phyloP scores from a whole-genome alignment of 2,797 vertebrate species.

The Thamnophis elegans region DNA sequence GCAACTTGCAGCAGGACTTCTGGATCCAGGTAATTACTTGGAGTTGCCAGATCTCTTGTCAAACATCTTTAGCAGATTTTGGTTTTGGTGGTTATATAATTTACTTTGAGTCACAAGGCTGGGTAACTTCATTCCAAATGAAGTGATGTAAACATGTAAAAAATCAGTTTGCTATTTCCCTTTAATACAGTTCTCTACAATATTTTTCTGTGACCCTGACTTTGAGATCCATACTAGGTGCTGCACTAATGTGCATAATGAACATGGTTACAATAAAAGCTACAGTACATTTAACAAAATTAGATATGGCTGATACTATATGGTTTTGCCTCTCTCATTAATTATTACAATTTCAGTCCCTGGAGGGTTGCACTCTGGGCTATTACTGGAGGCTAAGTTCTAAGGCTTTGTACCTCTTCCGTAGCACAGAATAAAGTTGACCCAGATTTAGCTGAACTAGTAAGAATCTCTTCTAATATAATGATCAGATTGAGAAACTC shows the following conservation, averaged over 20 bases:
- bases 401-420: neutral
- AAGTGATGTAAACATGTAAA: neutral
- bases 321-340: neutral
- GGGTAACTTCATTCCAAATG: neutral
- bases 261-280: neutral
- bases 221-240: neutral
- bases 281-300: neutral
- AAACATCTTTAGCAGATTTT: neutral
- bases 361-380: neutral
- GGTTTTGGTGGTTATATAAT: neutral
- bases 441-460: neutral
- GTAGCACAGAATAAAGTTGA: neutral
- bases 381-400: neutral
- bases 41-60: neutral
- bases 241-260: neutral
- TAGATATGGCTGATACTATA: neutral
- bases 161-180: neutral
- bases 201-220: neutral
- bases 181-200: neutral
- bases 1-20: neutral
- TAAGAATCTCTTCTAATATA: neutral
- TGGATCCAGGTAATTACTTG: neutral
- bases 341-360: neutral
- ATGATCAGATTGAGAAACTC: neutral
- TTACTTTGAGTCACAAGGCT: neutral